A percentile compares a stretch with the other conserved stretches of the same genome.
These are phyloP conservation scores for Drosophila kepulauana DNA, from an alignment of 1,140 invertebrate genomes.

Conservation along the genomic window DNA sequence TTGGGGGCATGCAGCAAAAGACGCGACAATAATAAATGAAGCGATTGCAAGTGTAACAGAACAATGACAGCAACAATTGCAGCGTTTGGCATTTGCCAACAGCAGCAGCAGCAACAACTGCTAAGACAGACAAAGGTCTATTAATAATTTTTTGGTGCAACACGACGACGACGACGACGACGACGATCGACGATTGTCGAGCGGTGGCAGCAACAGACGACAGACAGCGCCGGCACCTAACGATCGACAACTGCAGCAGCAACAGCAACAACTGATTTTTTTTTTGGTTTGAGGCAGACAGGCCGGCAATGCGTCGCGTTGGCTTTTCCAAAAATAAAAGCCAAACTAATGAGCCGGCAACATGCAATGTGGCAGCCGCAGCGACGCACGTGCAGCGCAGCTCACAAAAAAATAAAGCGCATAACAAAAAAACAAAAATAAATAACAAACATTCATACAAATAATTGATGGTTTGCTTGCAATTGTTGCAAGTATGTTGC, in stretches of 20 bases:
- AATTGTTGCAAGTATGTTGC: slow-evolving; percentile 59
- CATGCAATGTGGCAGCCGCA: slow-evolving; percentile 71
- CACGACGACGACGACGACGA: slow-evolving; percentile 1
- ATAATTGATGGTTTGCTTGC: slow-evolving; percentile 76
- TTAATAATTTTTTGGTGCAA: slow-evolving; percentile 79
- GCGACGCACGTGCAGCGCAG: slow-evolving; percentile 72
- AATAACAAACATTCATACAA: slow-evolving; percentile 59
- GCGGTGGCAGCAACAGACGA: slow-evolving; percentile 52
- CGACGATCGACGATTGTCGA: slow-evolving; percentile 52
- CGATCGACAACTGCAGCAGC: slow-evolving; percentile 78
- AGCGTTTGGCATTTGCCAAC: slow-evolving; percentile 81
- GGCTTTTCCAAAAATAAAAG: slow-evolving; percentile 83
- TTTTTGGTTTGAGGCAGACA: slow-evolving; percentile 53
- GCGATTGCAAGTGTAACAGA: slow-evolving; percentile 83
- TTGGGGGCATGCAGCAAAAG: slow-evolving; percentile 30
- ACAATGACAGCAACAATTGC: slow-evolving; percentile 84
- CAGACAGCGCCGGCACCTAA: slow-evolving; percentile 73
- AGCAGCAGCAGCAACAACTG: slow-evolving; percentile 38
- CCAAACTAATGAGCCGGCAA: slow-evolving; percentile 82
- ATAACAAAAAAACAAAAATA: slow-evolving; percentile 20
- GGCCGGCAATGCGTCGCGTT: slow-evolving; percentile 79
- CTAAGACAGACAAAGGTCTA: slow-evolving; percentile 77
- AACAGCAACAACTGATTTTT: slow-evolving; percentile 39
- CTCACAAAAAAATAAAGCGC: slow-evolving; percentile 36
- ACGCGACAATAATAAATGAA: slow-evolving; percentile 80